Evolutionary conservation across 1,140 invertebrate species (phyloP).

Genomic region (Subanguina moxae): DNA sequence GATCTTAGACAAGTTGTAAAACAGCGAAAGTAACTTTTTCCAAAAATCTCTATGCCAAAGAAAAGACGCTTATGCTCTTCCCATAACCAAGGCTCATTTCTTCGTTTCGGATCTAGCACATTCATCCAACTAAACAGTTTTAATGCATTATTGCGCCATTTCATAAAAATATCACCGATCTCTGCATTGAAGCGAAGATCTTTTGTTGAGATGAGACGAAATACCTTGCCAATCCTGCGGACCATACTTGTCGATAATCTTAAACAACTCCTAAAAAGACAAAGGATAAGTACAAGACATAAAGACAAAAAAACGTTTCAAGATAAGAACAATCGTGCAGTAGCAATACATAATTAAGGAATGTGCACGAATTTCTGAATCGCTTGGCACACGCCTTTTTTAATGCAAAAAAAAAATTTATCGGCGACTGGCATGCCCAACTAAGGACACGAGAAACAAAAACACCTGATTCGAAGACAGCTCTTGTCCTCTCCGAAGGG

Average conservation of each 20-base stretch:
- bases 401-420: too few relatives aligned
- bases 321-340: too few relatives aligned
- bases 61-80: constrained; percentile 38
- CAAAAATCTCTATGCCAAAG: constrained; percentile 29
- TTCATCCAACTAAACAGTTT: constrained; percentile 17
- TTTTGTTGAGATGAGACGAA: constrained; percentile 12
- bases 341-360: too few relatives aligned
- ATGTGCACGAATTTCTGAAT: too few relatives aligned
- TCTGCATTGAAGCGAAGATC: constrained; percentile 32
- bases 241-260: constrained; percentile 38
- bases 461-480: too few relatives aligned
- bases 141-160: too few relatives aligned
- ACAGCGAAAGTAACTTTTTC: not conserved
- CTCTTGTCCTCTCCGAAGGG: too few relatives aligned
- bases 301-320: too few relatives aligned
- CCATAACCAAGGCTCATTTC: constrained; percentile 29
- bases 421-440: too few relatives aligned
- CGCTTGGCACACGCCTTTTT: too few relatives aligned
- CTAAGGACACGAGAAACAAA: too few relatives aligned
- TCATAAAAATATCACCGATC: constrained; percentile 31
- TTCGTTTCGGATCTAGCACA: constrained; percentile 40
- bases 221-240: constrained; percentile 39
- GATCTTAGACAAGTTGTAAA: not conserved
- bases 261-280: constrained; percentile 30
- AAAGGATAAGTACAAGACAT: too few relatives aligned